A percentile compares a stretch with the other conserved stretches of the same genome.
Conservation (phyloP, 2,797 vertebrate genomes). For the Enteromius anoplus region DNA sequence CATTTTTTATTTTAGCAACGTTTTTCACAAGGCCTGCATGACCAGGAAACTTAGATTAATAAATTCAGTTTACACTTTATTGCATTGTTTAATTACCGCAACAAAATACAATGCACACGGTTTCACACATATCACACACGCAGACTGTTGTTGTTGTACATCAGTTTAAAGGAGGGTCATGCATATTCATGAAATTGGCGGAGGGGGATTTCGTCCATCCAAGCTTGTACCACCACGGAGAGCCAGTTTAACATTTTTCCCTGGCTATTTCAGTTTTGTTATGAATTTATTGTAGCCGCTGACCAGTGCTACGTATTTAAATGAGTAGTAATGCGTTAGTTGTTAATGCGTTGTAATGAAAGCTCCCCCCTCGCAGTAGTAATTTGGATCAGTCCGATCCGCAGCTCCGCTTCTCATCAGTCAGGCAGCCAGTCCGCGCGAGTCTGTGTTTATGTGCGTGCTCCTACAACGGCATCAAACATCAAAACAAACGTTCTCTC, state of each 20-base stretch:
- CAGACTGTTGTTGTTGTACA: background rate
- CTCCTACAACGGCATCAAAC: no score
- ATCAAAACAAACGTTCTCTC: background rate
- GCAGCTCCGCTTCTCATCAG: background rate
- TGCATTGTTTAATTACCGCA: background rate
- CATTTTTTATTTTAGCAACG: background rate
- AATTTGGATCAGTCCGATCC: constrained; percentile 26
- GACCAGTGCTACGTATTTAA: background rate
- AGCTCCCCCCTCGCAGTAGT: background rate
- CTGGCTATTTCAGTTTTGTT: background rate
- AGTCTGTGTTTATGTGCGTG: background rate
- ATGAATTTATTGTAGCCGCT: rapidly evolving
- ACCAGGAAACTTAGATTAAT: background rate
- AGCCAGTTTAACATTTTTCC: background rate
- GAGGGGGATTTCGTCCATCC: background rate
- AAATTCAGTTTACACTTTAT: background rate
- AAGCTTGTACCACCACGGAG: no score
- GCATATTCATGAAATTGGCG: constrained; percentile 13
- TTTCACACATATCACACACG: background rate
- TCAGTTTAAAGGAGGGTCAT: constrained; percentile 15
- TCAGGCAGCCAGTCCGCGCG: constrained; percentile 6
- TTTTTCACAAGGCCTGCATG: background rate
- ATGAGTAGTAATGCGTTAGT: background rate
- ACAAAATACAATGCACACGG: background rate
- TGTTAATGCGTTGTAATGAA: background rate